A percentile compares a stretch with the other conserved stretches of the same genome.
Evolutionary conservation across 1,140 invertebrate species (phyloP).

Genomic region (Glomeris maerens): DNA sequence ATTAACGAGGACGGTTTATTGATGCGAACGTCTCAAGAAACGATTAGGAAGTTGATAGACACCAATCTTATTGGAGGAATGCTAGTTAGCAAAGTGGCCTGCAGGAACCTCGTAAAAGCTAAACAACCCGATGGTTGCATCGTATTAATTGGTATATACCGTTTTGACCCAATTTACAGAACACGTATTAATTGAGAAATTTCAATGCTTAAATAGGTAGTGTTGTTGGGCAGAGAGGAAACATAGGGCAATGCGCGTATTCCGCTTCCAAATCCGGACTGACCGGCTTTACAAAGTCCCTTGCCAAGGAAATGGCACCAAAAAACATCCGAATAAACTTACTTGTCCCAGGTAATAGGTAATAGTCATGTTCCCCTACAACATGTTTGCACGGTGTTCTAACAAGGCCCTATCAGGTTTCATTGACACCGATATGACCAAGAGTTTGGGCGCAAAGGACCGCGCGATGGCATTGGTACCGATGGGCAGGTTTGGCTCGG

Average conservation of each 20-base stretch:
- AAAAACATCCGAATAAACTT: constrained; percentile 22
- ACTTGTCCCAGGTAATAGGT: constrained; percentile 16
- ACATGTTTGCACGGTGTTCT: constrained; percentile 4
- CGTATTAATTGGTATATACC: constrained; percentile 3
- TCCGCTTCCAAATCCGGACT: constrained; percentile 36
- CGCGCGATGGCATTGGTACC: constrained; percentile 26
- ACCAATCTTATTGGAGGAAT: constrained; percentile 3
- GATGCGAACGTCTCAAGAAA: neutral
- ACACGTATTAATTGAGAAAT: neutral
- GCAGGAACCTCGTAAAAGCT: neutral
- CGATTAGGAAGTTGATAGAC: neutral
- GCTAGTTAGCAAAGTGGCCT: neutral
- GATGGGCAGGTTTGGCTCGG: constrained; percentile 26
- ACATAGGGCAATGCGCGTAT: constrained; percentile 36
- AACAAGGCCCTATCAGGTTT: constrained; percentile 28
- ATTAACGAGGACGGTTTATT: neutral
- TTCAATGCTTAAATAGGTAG: constrained; percentile 12
- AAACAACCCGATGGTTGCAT: constrained; percentile 6
- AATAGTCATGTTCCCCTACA: neutral
- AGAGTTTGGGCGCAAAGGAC: constrained; percentile 26
- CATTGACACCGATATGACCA: constrained; percentile 34
- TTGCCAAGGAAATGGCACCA: constrained; percentile 33
- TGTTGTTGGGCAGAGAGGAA: constrained; percentile 25
- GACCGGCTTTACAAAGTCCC: constrained; percentile 35
- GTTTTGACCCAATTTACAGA: neutral